Evolutionary conservation across 2,113 vertebrate species (phyloP), one percentile per base, ranked within the genome.

Genomic region (Myotis yumanensis): DNA sequence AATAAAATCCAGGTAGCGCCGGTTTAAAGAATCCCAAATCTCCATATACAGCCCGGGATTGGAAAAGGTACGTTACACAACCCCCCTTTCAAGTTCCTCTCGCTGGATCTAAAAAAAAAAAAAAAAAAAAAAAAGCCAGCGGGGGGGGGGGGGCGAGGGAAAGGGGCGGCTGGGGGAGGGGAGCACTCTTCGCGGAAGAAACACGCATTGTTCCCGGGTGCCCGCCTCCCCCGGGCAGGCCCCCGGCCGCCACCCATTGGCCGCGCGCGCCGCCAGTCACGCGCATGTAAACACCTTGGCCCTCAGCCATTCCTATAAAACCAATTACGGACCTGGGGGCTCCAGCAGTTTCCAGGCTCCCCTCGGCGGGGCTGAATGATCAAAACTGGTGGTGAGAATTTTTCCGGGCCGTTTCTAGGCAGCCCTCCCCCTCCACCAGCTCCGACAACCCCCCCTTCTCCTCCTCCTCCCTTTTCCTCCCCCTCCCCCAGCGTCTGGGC

Each of bases 151-250:
- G 46, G 3, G 68, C 7, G 22, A 40, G 17, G 54, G 57, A 37
- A 0, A 52, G 51, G 3, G 43, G 46, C 7, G n/a, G 25, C 5
- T 51, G 91, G 85, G 94, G 93, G 92, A 54, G 62, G 83, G 90
- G 89, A 97, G 97, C 97, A 97, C 98, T 98, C 97, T 97, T 98
- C 95, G 96, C 98, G 98, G 98, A 99, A 99, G 99, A 99, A 99
- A 98, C 99, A 96, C 98, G 99, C 99, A 99, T 99, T 99, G 99
- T 99, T 99, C 98, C 98, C 93, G 91, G 97, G 89, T 16, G n/a
- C 97, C 98, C 98, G 97, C 99, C 98, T 94, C 97, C 83, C 96
- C 96, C 59, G 11, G 89, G 77, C 93, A 96, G 17, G 93, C 95
- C 93, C 96, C 97, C 57, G 97, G 95, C 93, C 96, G 59, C 95